Percentiles rank a stretch among this genome's conserved stretches.
These are phyloP conservation scores for Aleiodes sp. DNA, from an alignment of 1,140 invertebrate genomes.

Conservation along the genomic window DNA sequence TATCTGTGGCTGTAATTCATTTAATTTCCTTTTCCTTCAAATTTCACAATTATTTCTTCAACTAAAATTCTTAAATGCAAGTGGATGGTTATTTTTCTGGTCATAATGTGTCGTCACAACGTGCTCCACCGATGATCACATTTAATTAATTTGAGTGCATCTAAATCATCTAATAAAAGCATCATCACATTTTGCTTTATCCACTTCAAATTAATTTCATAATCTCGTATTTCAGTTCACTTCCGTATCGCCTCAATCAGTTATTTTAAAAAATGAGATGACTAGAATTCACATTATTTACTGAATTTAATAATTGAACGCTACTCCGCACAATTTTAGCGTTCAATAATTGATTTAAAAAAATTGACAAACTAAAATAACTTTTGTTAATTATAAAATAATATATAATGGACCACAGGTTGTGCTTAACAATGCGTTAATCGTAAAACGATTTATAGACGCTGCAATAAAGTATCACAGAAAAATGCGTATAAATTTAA, in stretches of 20 bases:
- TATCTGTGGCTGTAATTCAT: neutral
- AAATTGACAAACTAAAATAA: neutral
- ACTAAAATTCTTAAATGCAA: conserved; percentile 5
- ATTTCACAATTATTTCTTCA: neutral
- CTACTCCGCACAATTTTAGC: neutral
- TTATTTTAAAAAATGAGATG: neutral
- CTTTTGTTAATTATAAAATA: neutral
- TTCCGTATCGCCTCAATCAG: neutral
- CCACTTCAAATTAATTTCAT: too few relatives aligned
- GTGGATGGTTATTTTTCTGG: conserved; percentile 11
- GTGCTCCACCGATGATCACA: too few relatives aligned
- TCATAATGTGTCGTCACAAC: neutral
- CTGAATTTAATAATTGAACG: neutral
- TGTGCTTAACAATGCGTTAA: neutral
- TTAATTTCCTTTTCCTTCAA: neutral
- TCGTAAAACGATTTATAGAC: conserved; percentile 30
- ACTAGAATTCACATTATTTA: neutral
- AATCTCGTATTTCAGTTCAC: neutral
- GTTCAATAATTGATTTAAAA: neutral
- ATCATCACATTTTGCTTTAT: conserved; percentile 12
- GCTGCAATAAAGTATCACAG: conserved; percentile 43
- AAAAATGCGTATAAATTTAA: conserved; percentile 37
- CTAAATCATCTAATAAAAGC: neutral
- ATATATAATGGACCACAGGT: neutral
- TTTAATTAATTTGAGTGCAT: neutral